Evolutionary conservation across 2,113 vertebrate species (phyloP), one percentile per base, ranked within the genome.

Genomic region (Menura novaehollandiae): DNA sequence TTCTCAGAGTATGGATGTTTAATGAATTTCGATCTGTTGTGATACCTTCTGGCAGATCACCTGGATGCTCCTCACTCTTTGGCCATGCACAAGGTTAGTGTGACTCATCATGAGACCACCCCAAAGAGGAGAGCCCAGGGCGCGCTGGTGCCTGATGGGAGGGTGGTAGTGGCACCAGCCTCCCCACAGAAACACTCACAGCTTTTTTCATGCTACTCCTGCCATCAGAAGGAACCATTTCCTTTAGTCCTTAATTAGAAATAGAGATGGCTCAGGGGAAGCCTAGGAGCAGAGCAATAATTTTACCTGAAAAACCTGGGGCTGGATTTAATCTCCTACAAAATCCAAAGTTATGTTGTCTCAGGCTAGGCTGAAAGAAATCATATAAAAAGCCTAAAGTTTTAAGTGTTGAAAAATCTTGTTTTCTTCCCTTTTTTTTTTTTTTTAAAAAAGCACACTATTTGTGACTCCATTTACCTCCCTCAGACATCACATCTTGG

Each of bases 241-340:
- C 76, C 72, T 91, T 81, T 43, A 92, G 68, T 71, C 51, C 89
- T 95, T 95, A 95, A 96, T 96, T 90, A 97, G 90, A 93, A 96
- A 88, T 74, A 95, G 28, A 91, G 51, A 51, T 1, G 10, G 60
- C 95, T 86, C 95, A 77, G 55, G 89, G 75, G 95, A 94, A 83
- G 67, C 52, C 82, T 10, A 53, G 79, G 44, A 96, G 71, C 87
- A 89, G 71, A 94, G 89, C 89, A 95, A 93, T 96, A 95, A 96
- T 86, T 91, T 91, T 63, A 88, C 85, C 67, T 90, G 85, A 90
- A 91, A 90, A 94, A 91, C 23, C 26, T 76, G 33, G 41, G 33
- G 88, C 85, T 77, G 63, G 74, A 94, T 96, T 94, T 97, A 91
- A 96, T 96, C 93, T 97, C 74, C 72, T 79, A n/a, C 71, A 41